Conservation (phyloP, 2,888 invertebrate species). For the Hermaeophaga mercurialis region DNA sequence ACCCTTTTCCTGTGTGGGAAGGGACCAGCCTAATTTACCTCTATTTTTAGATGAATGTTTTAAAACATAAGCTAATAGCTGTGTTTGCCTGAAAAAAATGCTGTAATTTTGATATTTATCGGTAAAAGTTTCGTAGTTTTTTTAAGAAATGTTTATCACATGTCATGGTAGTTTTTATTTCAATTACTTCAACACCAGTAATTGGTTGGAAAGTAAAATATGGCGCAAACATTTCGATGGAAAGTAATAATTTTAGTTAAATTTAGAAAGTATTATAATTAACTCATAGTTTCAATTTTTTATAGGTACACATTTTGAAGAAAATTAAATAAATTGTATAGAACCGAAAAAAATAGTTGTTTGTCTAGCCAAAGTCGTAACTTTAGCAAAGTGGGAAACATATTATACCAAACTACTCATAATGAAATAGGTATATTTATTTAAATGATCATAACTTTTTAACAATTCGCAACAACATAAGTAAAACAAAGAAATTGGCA, state of each 20-base stretch:
- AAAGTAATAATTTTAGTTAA: background rate
- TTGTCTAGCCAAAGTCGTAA: too few relatives aligned
- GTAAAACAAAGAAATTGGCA: too few relatives aligned
- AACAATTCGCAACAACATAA: too few relatives aligned
- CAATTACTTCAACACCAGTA: constrained; percentile 1
- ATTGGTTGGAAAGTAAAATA: background rate
- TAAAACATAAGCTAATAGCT: constrained; percentile 27
- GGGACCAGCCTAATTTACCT: constrained; percentile 31
- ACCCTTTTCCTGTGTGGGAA: constrained; percentile 41
- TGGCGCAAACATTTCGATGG: background rate
- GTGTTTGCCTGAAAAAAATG: constrained; percentile 7
- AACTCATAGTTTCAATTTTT: too few relatives aligned
- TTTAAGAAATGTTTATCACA: constrained; percentile 1
- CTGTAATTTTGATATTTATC: constrained; percentile 18
- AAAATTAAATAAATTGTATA: too few relatives aligned
- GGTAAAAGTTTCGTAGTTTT: constrained; percentile 3
- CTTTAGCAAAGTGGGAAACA: too few relatives aligned
- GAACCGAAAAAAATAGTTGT: too few relatives aligned
- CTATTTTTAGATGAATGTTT: constrained; percentile 36
- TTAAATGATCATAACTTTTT: too few relatives aligned
- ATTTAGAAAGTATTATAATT: too few relatives aligned
- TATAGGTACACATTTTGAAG: too few relatives aligned
- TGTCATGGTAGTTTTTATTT: constrained; percentile 8
- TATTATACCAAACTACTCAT: too few relatives aligned
- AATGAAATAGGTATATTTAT: too few relatives aligned